phyloP scores from a whole-genome alignment of 2,797 vertebrate species.

The Euphonia xanthogaster region DNA sequence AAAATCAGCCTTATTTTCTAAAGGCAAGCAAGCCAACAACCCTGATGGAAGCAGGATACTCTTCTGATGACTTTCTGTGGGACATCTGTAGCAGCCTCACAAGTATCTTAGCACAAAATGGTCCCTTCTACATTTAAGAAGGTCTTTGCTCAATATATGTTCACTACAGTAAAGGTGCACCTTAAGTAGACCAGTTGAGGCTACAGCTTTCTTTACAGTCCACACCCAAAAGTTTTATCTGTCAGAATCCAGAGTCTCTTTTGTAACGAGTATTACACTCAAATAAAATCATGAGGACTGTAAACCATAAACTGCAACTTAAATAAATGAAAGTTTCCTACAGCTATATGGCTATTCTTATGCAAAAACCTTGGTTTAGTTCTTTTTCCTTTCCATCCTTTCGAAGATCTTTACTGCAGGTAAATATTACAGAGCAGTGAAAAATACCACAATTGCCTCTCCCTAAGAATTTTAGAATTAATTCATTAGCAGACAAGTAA shows the following conservation, averaged over 20 bases:
- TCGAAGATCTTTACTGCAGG: background rate
- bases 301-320: background rate
- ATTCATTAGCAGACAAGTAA: background rate
- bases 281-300: background rate
- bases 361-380: background rate
- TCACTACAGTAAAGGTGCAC: background rate
- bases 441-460: background rate
- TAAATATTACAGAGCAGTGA: background rate
- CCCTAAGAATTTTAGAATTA: background rate
- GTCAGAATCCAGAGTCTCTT: background rate
- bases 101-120: background rate
- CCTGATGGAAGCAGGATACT: background rate
- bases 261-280: background rate
- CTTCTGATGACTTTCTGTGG: background rate
- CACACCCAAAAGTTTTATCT: background rate
- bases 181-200: accelerated
- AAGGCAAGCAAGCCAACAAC: background rate
- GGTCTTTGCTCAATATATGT: background rate
- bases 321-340: background rate
- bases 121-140: background rate
- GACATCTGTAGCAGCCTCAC: background rate
- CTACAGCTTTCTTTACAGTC: background rate
- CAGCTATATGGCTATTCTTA: background rate
- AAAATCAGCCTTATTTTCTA: background rate
- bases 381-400: background rate